Evolutionary conservation across 2,113 vertebrate species (phyloP).

Genomic region (Hippocampus abdominalis): DNA sequence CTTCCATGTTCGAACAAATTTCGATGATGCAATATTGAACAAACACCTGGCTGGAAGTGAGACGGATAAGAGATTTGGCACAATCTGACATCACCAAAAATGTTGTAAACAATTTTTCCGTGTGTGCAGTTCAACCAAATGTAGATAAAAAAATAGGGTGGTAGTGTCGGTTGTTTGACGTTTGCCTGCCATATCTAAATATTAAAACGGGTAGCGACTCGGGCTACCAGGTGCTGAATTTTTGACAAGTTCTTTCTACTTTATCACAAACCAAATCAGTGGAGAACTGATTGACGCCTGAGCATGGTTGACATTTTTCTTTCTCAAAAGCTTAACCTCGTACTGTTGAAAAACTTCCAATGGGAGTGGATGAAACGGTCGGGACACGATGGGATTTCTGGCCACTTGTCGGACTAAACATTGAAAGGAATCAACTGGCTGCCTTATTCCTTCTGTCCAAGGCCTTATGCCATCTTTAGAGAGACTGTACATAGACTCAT

Average conservation of each 20-base stretch:
- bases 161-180: constrained; percentile 57
- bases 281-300: constrained; percentile 60
- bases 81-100: constrained; percentile 61
- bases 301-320: constrained; percentile 59
- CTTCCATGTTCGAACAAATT: constrained; percentile 50
- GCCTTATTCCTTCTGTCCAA: constrained; percentile 74
- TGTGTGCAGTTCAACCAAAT: constrained; percentile 62
- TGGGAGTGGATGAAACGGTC: constrained; percentile 56
- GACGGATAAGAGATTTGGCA: constrained; percentile 59
- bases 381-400: constrained; percentile 55
- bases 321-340: constrained; percentile 69
- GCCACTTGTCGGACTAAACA: constrained; percentile 57
- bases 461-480: constrained; percentile 69
- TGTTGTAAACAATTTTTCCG: constrained; percentile 45
- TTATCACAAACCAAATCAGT: constrained; percentile 69
- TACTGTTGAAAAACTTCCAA: constrained; percentile 72
- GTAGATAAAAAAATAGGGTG: constrained; percentile 47
- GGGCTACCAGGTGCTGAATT: constrained; percentile 76
- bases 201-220: constrained; percentile 56
- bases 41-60: constrained; percentile 44
- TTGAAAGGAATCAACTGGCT: constrained; percentile 67
- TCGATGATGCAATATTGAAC: constrained; percentile 68
- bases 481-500: constrained; percentile 66
- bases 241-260: constrained; percentile 69
- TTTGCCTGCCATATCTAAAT: constrained; percentile 70